Evolutionary conservation across 35 echinoderm and acorn worm genomes (phyloP).

Genomic region (Anneissia japonica): DNA sequence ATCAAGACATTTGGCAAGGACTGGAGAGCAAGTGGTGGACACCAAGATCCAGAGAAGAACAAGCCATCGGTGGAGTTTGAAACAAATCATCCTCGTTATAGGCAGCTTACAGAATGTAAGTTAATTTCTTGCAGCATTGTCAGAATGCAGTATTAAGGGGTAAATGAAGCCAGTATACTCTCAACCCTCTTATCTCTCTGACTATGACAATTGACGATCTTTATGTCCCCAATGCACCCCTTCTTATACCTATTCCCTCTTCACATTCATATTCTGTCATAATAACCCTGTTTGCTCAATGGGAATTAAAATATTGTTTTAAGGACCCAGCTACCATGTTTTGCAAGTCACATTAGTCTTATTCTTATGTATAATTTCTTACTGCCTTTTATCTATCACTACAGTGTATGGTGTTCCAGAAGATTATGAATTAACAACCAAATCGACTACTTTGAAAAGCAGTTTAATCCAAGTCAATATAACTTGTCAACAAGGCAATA

Average conservation of each 20-base stretch:
- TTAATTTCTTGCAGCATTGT: no score
- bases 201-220: neutral
- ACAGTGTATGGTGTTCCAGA: conserved; percentile 71
- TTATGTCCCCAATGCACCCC: neutral
- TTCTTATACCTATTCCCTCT: no score
- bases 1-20: conserved; percentile 63
- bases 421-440: conserved; percentile 45
- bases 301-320: no score
- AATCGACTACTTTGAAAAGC: conserved; percentile 48
- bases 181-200: neutral
- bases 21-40: conserved; percentile 70
- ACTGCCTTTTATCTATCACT: no score
- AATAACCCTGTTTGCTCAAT: no score
- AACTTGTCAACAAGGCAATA: conserved; percentile 44
- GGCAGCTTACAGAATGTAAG: conserved; percentile 51
- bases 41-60: conserved; percentile 53
- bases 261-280: no score
- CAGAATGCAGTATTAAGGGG: no score
- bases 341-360: no score
- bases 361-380: no score
- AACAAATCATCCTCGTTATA: conserved; percentile 53
- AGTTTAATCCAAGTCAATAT: conserved; percentile 54
- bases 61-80: conserved; percentile 47
- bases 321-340: no score
- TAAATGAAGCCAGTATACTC: neutral